Percentiles rank a stretch among this genome's conserved stretches.
phyloP scores from a whole-genome alignment of 1,140 invertebrate genomes.

The Pseudomyrmex flavicornis region DNA sequence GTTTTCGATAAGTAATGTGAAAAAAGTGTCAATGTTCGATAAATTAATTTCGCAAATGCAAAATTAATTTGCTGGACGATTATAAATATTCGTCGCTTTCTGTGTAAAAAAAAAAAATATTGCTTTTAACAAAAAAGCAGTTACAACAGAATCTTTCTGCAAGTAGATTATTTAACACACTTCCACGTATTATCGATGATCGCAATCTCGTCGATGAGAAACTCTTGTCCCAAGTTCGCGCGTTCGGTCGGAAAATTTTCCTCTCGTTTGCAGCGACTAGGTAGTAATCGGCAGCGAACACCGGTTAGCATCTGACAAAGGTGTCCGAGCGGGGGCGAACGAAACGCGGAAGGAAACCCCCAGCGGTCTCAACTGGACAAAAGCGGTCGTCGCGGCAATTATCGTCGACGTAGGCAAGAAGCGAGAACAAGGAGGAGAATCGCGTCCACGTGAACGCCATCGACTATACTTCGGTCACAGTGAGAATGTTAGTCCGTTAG shows the following conservation, averaged over 20 bases:
- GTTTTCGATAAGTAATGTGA: neutral
- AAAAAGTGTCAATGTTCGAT: neutral
- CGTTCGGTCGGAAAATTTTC: conserved; percentile 11
- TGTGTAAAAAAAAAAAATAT: neutral
- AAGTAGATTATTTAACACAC: neutral
- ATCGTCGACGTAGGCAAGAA: conserved; percentile 73
- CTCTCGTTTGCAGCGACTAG: conserved; percentile 33
- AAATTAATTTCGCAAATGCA: neutral
- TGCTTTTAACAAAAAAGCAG: neutral
- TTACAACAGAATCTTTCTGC: conserved; percentile 9
- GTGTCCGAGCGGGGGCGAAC: conserved; percentile 61
- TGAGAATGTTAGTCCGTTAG: conserved; percentile 13
- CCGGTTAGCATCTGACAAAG: conserved; percentile 75
- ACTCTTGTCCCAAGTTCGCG: conserved; percentile 10
- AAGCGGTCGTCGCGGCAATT: conserved; percentile 80
- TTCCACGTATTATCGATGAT: neutral
- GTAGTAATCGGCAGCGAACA: conserved; percentile 69
- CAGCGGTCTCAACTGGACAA: conserved; percentile 73
- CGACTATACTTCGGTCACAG: conserved; percentile 22
- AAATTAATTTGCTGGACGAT: neutral
- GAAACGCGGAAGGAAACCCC: conserved; percentile 70
- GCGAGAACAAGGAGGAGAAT: conserved; percentile 59
- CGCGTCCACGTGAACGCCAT: conserved; percentile 69
- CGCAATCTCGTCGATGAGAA: neutral
- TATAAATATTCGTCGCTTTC: neutral